A percentile compares a stretch with the other conserved stretches of the same genome.
Conservation (phyloP, 2,113 vertebrate species). For the Tympanuchus pallidicinctus region DNA sequence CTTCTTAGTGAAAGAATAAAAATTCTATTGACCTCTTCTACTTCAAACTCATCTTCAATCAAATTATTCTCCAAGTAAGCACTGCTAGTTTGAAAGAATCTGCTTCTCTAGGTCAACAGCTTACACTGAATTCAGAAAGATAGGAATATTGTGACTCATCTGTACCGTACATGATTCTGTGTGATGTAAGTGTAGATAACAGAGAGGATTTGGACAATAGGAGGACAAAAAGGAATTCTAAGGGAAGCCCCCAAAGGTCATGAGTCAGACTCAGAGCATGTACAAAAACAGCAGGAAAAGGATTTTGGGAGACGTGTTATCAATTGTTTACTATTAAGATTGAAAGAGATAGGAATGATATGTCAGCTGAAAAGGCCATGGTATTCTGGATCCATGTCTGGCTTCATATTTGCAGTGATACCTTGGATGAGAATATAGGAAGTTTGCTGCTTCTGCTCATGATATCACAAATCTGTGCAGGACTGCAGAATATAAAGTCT, state of each 20-base stretch:
- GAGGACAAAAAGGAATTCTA: neutral
- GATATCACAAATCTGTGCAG: neutral
- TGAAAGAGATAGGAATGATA: neutral
- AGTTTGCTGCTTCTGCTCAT: neutral
- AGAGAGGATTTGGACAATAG: neutral
- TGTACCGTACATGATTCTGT: neutral
- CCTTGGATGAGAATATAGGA: neutral
- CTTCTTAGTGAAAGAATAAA: neutral
- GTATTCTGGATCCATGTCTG: neutral
- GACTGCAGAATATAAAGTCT: neutral
- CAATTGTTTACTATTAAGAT: neutral
- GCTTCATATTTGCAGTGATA: neutral
- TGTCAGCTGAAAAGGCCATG: neutral
- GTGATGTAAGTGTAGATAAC: rapidly evolving
- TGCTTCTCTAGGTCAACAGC: neutral
- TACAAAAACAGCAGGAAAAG: neutral
- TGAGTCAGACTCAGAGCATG: neutral
- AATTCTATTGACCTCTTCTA: slow-evolving; percentile 11
- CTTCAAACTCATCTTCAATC: slow-evolving; percentile 1
- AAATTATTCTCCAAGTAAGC: slow-evolving; percentile 9
- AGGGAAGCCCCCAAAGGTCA: neutral
- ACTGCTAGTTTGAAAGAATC: neutral
- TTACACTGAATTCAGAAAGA: neutral
- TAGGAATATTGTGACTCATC: neutral
- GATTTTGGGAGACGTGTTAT: neutral